Conservation (phyloP, 2,888 invertebrate genomes). For the Lysandra bellargus region DNA sequence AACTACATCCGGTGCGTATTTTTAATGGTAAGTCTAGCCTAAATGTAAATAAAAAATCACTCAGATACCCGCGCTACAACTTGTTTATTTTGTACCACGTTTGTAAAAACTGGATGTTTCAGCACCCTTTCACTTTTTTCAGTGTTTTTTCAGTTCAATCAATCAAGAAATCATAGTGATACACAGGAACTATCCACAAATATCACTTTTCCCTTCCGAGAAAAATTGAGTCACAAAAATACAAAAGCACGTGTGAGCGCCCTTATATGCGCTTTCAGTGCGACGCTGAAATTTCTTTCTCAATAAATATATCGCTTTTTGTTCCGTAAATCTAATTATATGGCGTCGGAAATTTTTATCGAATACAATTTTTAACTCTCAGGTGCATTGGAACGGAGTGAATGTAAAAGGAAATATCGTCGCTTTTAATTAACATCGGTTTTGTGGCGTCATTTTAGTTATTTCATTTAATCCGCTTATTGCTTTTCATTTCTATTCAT, state of each 20-base stretch:
- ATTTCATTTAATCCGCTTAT: slow-evolving; percentile 8
- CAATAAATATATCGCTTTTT: slow-evolving; percentile 33
- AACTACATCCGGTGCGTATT: no score
- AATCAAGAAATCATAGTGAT: neutral
- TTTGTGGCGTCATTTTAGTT: slow-evolving; percentile 26
- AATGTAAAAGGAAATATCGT: slow-evolving; percentile 30
- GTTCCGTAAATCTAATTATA: slow-evolving; percentile 37
- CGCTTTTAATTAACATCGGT: slow-evolving; percentile 29
- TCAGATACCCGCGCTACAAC: no score
- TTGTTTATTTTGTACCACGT: no score
- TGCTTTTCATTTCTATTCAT: slow-evolving; percentile 6
- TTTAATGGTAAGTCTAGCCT: no score
- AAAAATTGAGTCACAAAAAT: neutral
- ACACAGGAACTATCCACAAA: neutral
- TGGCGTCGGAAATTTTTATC: slow-evolving; percentile 36
- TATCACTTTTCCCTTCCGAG: neutral
- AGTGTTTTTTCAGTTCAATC: neutral
- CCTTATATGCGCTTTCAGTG: slow-evolving; percentile 32
- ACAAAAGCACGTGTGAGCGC: slow-evolving; percentile 24
- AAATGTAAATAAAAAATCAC: no score
- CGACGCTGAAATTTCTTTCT: slow-evolving; percentile 34
- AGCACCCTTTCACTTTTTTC: no score
- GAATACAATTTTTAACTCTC: slow-evolving; percentile 37
- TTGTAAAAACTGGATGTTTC: no score
- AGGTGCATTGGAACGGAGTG: slow-evolving; percentile 32